phyloP scores from a whole-genome alignment of 2,888 invertebrate species.

The Agrilus mali region DNA sequence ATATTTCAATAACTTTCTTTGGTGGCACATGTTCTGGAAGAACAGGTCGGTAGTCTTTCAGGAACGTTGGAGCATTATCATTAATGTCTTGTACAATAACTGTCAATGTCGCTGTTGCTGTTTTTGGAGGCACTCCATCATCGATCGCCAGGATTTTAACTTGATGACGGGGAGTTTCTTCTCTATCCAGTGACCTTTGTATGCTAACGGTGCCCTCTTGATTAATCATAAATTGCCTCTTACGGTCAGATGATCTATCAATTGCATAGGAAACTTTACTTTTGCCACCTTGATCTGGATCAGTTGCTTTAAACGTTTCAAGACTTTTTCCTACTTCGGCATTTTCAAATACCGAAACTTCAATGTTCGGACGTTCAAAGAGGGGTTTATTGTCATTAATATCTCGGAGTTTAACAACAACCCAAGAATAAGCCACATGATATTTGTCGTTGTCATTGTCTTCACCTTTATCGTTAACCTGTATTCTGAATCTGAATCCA shows the following conservation, averaged over 20 bases:
- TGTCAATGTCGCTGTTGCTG: slow-evolving; percentile 85
- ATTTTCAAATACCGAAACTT: slow-evolving; percentile 84
- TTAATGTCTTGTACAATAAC: slow-evolving; percentile 93
- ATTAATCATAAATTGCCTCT: slow-evolving; percentile 87
- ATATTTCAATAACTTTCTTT: slow-evolving; percentile 81
- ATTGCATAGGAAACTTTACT: slow-evolving; percentile 86
- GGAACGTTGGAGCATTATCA: slow-evolving; percentile 87
- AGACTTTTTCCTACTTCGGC: slow-evolving; percentile 81
- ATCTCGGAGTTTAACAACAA: slow-evolving; percentile 83
- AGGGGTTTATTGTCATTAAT: slow-evolving; percentile 96
- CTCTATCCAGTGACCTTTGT: slow-evolving; percentile 82
- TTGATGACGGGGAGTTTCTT: slow-evolving; percentile 90
- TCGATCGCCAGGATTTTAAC: slow-evolving; percentile 93
- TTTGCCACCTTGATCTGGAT: slow-evolving; percentile 90
- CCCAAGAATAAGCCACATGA: slow-evolving; percentile 93
- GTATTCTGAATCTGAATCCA: slow-evolving; percentile 89
- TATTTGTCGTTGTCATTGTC: slow-evolving; percentile 95
- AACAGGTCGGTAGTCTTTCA: slow-evolving; percentile 85
- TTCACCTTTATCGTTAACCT: slow-evolving; percentile 89
- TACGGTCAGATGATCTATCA: slow-evolving; percentile 82
- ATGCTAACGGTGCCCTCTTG: slow-evolving; percentile 92
- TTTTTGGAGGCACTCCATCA: slow-evolving; percentile 85
- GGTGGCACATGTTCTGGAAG: slow-evolving; percentile 87
- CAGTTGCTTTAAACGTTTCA: slow-evolving; percentile 89
- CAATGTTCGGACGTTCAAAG: slow-evolving; percentile 87